A percentile compares a stretch with the other conserved stretches of the same genome.
phyloP scores from a whole-genome alignment of 2,888 invertebrate genomes.

The Orthonychiurus folsomi region DNA sequence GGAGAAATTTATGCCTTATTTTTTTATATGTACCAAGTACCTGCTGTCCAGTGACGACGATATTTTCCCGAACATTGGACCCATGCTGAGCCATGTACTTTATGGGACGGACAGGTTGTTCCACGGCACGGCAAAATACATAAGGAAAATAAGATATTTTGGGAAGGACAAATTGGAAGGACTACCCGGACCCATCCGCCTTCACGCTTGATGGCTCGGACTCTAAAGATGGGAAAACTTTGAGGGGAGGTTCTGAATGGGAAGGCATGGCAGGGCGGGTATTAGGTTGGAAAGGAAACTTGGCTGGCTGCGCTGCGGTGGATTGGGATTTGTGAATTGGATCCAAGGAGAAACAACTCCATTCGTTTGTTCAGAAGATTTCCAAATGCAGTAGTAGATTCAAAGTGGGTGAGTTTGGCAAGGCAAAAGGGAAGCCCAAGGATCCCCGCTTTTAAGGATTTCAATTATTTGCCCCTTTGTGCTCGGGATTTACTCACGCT shows the following conservation, averaged over 20 bases:
- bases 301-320: too few species aligned
- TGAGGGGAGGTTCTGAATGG: neutral
- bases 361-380: neutral
- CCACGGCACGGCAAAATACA: too few species aligned
- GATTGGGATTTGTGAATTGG: neutral
- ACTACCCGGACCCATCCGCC: too few species aligned
- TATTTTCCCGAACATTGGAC: too few species aligned
- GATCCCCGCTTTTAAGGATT: neutral
- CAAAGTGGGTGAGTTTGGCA: neutral
- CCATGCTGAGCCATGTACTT: too few species aligned
- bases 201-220: neutral
- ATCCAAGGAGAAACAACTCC: neutral
- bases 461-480: constrained; percentile 1
- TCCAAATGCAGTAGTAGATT: neutral
- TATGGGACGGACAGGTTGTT: too few species aligned
- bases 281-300: neutral
- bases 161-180: neutral
- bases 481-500: neutral
- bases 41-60: too few species aligned
- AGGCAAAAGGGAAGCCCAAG: neutral
- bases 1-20: too few species aligned
- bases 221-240: neutral
- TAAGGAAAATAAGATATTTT: too few species aligned
- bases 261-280: too few species aligned
- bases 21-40: too few species aligned